Percentiles rank a stretch among this genome's conserved stretches.
Evolutionary conservation across 1,140 invertebrate genomes (phyloP).

Genomic region (Mizuhopecten yessoensis): DNA sequence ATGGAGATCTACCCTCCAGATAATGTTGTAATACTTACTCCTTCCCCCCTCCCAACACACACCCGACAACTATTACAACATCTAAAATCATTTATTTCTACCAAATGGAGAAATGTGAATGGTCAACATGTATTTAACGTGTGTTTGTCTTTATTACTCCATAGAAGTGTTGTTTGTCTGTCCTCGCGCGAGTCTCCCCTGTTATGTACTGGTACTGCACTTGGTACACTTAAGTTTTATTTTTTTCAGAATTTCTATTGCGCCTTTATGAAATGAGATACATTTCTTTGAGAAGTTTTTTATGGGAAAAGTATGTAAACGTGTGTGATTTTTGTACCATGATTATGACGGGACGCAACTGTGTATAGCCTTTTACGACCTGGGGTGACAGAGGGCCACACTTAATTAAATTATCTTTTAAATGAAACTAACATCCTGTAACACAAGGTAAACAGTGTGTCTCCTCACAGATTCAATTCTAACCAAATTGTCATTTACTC

Average conservation of each 20-base stretch:
- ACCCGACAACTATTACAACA: not conserved
- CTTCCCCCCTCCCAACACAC: not conserved
- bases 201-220: not conserved
- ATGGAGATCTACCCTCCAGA: not conserved
- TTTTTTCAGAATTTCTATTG: slow-evolving; percentile 22
- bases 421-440: not conserved
- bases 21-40: not conserved
- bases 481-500: not conserved
- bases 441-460: not conserved
- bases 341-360: not conserved
- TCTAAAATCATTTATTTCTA: not conserved
- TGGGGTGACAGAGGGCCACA: not conserved
- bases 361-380: not conserved
- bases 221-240: not conserved
- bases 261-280: slow-evolving; percentile 3
- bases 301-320: not conserved
- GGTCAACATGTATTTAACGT: not conserved
- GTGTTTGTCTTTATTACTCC: not conserved
- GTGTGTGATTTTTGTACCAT: not conserved
- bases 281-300: not conserved
- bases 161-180: not conserved
- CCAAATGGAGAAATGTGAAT: not conserved
- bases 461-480: not conserved
- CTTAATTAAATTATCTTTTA: slow-evolving; percentile 18
- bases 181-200: not conserved